These are phyloP conservation scores for Drosophila neocordata DNA, from an alignment of 1,140 invertebrate species.

Conservation along the genomic window DNA sequence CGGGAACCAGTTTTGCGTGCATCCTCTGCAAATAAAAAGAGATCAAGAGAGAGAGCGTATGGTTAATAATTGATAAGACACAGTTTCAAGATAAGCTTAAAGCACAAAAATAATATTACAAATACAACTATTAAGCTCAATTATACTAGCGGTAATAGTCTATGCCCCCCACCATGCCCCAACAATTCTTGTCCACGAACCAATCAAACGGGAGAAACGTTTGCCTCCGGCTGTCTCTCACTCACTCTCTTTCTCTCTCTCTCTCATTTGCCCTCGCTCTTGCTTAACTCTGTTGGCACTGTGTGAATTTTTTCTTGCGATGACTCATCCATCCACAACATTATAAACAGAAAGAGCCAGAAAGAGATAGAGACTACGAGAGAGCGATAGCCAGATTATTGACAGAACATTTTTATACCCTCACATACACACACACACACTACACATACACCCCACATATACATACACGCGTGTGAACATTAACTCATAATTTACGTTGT, in stretches of 20 bases:
- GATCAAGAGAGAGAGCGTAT: slow-evolving; percentile 28
- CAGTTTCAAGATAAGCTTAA: slow-evolving; percentile 6
- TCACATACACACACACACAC: slow-evolving; percentile 36
- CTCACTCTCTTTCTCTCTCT: slow-evolving; percentile 24
- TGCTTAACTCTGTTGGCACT: slow-evolving; percentile 24
- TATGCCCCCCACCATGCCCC: neutral
- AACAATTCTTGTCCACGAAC: neutral
- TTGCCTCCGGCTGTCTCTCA: slow-evolving; percentile 57
- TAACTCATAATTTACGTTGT: slow-evolving; percentile 81
- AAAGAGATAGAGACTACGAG: slow-evolving; percentile 13
- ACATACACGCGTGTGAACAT: slow-evolving; percentile 48
- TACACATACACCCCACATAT: slow-evolving; percentile 9
- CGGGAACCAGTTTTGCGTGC: slow-evolving; percentile 90
- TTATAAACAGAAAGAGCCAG: slow-evolving; percentile 14
- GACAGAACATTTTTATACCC: slow-evolving; percentile 73
- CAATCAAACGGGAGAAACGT: slow-evolving; percentile 23
- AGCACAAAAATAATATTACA: neutral
- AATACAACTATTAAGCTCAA: neutral
- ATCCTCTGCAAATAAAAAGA: slow-evolving; percentile 89
- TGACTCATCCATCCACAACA: slow-evolving; percentile 55
- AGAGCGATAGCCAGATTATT: slow-evolving; percentile 57
- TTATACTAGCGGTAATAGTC: neutral
- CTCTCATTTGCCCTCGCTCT: slow-evolving; percentile 20
- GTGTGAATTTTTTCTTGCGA: slow-evolving; percentile 62
- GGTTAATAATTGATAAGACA: slow-evolving; percentile 34